Conservation (phyloP, 2,888 invertebrate species). For the Syrista parreyssii region DNA sequence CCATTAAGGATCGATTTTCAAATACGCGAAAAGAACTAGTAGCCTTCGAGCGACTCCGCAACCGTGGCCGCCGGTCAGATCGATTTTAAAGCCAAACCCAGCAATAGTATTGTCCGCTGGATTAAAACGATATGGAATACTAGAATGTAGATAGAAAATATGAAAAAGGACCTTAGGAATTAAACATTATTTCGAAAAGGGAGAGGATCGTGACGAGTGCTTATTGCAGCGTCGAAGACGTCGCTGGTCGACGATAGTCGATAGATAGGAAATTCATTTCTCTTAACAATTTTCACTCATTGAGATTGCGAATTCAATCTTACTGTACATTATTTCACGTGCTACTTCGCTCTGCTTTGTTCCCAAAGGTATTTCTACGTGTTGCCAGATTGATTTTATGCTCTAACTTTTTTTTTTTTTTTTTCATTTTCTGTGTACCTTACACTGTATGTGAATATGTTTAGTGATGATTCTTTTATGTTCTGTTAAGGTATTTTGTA, state of each 20-base stretch:
- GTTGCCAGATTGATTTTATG: background rate
- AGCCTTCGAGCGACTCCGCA: constrained; percentile 9
- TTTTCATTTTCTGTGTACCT: background rate
- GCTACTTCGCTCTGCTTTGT: background rate
- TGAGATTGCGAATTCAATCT: background rate
- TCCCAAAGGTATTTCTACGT: background rate
- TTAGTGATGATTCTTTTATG: background rate
- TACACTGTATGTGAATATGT: background rate
- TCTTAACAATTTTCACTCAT: background rate
- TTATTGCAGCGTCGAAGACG: background rate
- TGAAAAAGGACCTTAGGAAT: background rate
- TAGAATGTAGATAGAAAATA: background rate
- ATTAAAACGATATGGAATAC: background rate
- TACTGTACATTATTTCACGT: background rate
- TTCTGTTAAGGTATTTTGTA: too few species aligned
- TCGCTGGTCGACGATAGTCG: background rate
- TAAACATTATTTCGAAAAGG: background rate
- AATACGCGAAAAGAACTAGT: constrained; percentile 24
- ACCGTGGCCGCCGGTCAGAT: constrained; percentile 7
- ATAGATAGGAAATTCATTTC: background rate
- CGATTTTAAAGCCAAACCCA: constrained; percentile 4
- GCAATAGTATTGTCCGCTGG: constrained; percentile 4
- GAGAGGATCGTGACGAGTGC: background rate
- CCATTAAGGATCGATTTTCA: constrained; percentile 40
- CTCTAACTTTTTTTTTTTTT: background rate